Evolutionary conservation across 2,797 vertebrate species (phyloP).

Genomic region (Syngnathus acus): DNA sequence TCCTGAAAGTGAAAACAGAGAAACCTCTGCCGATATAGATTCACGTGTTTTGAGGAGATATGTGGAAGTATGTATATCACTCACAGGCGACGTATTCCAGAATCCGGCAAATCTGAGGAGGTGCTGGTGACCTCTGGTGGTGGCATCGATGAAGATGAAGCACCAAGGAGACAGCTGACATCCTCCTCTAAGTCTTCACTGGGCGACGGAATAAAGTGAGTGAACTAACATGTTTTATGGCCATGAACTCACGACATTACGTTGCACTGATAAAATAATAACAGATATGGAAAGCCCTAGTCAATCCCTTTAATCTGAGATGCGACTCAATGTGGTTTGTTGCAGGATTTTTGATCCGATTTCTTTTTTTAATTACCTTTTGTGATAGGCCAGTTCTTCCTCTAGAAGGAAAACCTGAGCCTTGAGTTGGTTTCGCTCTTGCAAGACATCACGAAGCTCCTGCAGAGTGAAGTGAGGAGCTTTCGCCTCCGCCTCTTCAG

Average conservation of each 20-base stretch:
- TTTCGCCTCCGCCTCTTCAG: constrained; percentile 59
- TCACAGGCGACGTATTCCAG: constrained; percentile 90
- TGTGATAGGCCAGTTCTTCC: constrained; percentile 87
- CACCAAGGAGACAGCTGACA: constrained; percentile 46
- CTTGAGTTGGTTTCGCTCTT: constrained; percentile 89
- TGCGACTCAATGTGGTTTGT: background rate
- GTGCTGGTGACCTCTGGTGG: constrained; percentile 40
- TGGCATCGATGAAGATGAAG: constrained; percentile 29
- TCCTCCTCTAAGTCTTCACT: constrained; percentile 84
- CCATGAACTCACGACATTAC: background rate
- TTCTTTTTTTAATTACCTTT: constrained; percentile 63
- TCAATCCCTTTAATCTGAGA: background rate
- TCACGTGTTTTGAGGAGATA: background rate
- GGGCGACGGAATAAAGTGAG: background rate
- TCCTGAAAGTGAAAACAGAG: constrained; percentile 60
- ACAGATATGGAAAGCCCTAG: background rate
- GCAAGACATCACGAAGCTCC: constrained; percentile 85
- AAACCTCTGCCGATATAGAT: background rate
- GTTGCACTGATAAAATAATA: background rate
- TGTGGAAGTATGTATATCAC: constrained; percentile 39
- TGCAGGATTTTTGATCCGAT: background rate
- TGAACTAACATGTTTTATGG: background rate
- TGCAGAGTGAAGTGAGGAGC: constrained; percentile 85
- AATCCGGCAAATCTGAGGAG: constrained; percentile 74
- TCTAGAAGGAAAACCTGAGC: constrained; percentile 85